Conservation (phyloP, 2,888 invertebrate species). For the Epistrophe grossulariae region DNA sequence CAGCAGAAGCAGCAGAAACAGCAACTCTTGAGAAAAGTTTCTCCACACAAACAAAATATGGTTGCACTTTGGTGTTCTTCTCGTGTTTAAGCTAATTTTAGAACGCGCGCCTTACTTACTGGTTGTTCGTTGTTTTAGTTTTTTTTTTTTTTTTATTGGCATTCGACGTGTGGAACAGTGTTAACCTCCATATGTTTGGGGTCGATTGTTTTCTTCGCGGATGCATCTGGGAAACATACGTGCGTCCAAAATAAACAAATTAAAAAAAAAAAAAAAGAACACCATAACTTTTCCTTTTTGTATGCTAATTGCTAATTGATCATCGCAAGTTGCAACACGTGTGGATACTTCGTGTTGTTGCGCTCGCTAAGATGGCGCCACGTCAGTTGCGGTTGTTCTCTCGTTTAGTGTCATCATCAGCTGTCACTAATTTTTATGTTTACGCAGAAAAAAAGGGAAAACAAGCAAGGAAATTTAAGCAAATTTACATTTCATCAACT, state of each 20-base stretch:
- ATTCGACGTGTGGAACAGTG: conserved; percentile 32
- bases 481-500: conserved; percentile 21
- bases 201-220: conserved; percentile 25
- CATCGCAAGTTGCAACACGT: conserved; percentile 51
- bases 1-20: conserved; percentile 4
- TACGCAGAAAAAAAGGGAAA: conserved; percentile 21
- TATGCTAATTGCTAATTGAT: conserved; percentile 63
- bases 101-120: conserved; percentile 32
- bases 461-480: neutral
- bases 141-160: neutral
- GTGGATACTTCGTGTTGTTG: conserved; percentile 40
- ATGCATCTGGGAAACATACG: conserved; percentile 28
- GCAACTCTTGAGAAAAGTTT: conserved; percentile 25
- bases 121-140: neutral
- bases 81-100: conserved; percentile 53
- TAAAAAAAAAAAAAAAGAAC: neutral
- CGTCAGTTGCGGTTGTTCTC: conserved; percentile 40
- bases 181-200: conserved; percentile 46
- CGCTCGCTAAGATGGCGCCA: conserved; percentile 59
- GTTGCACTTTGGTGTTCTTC: conserved; percentile 10
- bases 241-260: conserved; percentile 18
- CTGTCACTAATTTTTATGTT: conserved; percentile 51
- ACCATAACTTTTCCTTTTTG: conserved; percentile 42
- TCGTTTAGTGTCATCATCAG: conserved; percentile 42
- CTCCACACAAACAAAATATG: conserved; percentile 6